Percentiles rank a stretch among this genome's conserved stretches.
Conservation (phyloP, 1,140 invertebrate genomes). For the Spodoptera litura region DNA sequence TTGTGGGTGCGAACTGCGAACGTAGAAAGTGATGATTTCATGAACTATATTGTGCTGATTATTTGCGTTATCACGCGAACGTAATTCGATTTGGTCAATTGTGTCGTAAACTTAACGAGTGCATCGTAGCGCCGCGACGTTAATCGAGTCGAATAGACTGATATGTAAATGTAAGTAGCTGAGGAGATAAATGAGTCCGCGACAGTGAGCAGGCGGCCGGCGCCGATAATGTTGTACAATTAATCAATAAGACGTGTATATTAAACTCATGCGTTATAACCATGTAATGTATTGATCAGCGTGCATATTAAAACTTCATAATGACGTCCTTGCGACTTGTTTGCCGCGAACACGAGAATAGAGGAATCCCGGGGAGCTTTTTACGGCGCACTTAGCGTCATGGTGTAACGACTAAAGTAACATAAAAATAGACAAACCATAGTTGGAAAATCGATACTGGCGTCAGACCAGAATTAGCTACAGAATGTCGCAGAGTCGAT, state of each 20-base stretch:
- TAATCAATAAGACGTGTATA: constrained; percentile 37
- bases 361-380: constrained; percentile 4
- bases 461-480: not conserved
- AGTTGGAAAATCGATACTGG: constrained; percentile 21
- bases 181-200: constrained; percentile 14
- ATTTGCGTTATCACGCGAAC: constrained; percentile 43
- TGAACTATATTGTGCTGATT: constrained; percentile 52
- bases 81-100: constrained; percentile 13
- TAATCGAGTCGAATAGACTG: constrained; percentile 38
- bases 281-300: constrained; percentile 21
- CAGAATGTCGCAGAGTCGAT: not conserved
- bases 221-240: constrained; percentile 28
- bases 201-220: not conserved
- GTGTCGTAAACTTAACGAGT: constrained; percentile 15
- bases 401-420: not conserved
- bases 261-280: constrained; percentile 11
- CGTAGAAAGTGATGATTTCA: constrained; percentile 75
- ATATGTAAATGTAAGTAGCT: constrained; percentile 24
- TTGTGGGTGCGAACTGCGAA: constrained; percentile 61
- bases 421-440: constrained; percentile 25
- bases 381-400: constrained; percentile 9
- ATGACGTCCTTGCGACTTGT: constrained; percentile 11
- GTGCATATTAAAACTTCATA: constrained; percentile 28
- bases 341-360: constrained; percentile 1
- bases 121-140: not conserved